Conservation (phyloP, 2,113 vertebrate species). For the Indri indri region DNA sequence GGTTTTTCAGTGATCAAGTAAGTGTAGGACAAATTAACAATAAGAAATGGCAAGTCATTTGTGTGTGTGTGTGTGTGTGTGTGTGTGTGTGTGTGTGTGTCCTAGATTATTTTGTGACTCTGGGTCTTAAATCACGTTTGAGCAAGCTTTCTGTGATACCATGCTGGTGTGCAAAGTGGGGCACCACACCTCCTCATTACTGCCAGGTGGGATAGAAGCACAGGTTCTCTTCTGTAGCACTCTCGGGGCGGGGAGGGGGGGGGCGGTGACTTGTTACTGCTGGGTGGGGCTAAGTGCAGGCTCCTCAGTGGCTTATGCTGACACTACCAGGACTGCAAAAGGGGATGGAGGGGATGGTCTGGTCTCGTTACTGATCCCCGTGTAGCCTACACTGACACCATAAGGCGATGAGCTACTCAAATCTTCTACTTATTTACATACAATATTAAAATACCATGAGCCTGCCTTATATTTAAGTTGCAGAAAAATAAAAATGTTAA, state of each 20-base stretch:
- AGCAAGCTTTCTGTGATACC: not conserved
- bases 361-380: not conserved
- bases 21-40: not conserved
- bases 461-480: not conserved
- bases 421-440: constrained; percentile 9
- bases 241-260: too few species aligned
- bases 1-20: not conserved
- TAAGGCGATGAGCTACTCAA: not conserved
- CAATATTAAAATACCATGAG: not conserved
- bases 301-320: not conserved
- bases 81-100: too few species aligned
- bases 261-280: not conserved
- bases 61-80: too few species aligned
- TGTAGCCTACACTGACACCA: not conserved
- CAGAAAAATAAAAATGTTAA: not conserved
- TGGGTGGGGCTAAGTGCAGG: not conserved
- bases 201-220: not conserved
- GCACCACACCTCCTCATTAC: not conserved
- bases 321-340: not conserved
- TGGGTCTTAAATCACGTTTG: not conserved
- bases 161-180: not conserved
- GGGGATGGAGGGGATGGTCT: too few species aligned
- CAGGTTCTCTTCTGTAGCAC: not conserved
- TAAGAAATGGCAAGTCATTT: not conserved
- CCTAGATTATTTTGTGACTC: not conserved